Percentiles rank a stretch among this genome's conserved stretches.
These are phyloP conservation scores for Choristoneura rosaceana DNA, from an alignment of 2,888 invertebrate species.

Conservation along the genomic window DNA sequence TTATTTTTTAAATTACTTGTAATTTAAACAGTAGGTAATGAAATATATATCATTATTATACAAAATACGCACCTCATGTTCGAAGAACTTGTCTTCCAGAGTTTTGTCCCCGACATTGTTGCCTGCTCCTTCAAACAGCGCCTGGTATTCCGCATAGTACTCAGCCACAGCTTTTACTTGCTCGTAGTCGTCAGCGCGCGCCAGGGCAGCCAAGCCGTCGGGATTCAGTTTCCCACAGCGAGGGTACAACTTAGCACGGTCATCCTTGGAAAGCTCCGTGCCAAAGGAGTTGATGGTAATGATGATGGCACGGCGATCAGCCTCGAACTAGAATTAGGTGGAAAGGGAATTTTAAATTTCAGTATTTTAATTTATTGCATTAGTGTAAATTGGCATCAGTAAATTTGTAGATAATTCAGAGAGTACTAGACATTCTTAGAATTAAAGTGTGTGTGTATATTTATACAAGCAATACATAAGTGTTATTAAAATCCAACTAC, in stretches of 20 bases:
- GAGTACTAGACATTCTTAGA: background rate
- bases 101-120: constrained; percentile 99
- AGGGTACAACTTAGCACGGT: constrained; percentile 98
- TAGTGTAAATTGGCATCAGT: too few species aligned
- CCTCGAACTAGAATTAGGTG: constrained; percentile 92
- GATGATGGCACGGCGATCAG: constrained; percentile 99
- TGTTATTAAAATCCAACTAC: constrained; percentile 15
- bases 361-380: too few species aligned
- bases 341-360: too few species aligned
- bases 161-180: constrained; percentile 99
- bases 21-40: background rate
- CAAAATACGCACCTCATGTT: constrained; percentile 92
- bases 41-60: background rate
- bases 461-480: background rate
- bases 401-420: background rate
- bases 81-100: constrained; percentile 99
- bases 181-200: constrained; percentile 99
- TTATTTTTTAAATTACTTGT: too few species aligned
- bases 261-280: constrained; percentile 99
- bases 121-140: constrained; percentile 98
- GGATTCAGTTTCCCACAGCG: constrained; percentile 98
- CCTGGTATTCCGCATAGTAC: constrained; percentile 98
- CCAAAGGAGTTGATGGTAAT: constrained; percentile 99
- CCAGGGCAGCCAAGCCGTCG: constrained; percentile 97
- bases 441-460: background rate